phyloP scores from a whole-genome alignment of 30 jellyfish, hydroid and myxozoan genomes.

The Haliclystus octoradiatus region DNA sequence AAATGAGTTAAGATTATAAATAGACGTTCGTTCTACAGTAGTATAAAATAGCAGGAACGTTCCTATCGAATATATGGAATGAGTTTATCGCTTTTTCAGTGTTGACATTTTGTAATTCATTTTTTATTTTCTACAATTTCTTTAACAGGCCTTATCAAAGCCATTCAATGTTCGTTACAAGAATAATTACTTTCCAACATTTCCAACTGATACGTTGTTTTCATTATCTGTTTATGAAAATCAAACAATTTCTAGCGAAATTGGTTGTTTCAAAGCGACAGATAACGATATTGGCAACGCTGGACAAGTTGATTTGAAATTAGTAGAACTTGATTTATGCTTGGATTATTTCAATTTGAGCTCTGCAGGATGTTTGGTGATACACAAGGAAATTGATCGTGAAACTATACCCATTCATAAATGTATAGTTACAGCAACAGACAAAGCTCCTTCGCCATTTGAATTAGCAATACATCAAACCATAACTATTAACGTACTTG shows the following conservation, averaged over 20 bases:
- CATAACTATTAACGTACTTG: slow-evolving; percentile 36
- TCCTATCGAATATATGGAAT: too few species aligned
- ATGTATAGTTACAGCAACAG: slow-evolving; percentile 47
- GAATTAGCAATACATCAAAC: slow-evolving; percentile 19
- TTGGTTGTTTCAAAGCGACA: slow-evolving; percentile 46
- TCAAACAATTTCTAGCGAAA: slow-evolving; percentile 16
- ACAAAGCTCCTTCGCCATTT: slow-evolving; percentile 81
- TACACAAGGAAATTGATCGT: slow-evolving; percentile 49
- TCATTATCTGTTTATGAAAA: slow-evolving; percentile 34
- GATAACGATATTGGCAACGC: slow-evolving; percentile 67
- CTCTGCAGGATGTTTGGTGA: too few species aligned
- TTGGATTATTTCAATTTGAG: slow-evolving; percentile 22
- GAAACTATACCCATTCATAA: slow-evolving; percentile 35
- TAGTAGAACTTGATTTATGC: slow-evolving; percentile 5
- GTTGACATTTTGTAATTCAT: too few species aligned
- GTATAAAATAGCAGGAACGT: too few species aligned
- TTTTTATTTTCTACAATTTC: too few species aligned
- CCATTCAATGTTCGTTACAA: slow-evolving; percentile 30
- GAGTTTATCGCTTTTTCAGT: too few species aligned
- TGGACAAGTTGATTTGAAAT: slow-evolving; percentile 32
- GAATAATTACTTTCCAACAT: slow-evolving; percentile 54
- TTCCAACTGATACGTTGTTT: slow-evolving; percentile 14
- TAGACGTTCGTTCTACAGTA: too few species aligned
- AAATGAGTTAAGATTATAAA: too few species aligned
- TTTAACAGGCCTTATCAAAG: not conserved